Percentiles rank a stretch among this genome's conserved stretches.
Evolutionary conservation across 2,888 invertebrate species (phyloP).

Genomic region (Aphrophora alni): DNA sequence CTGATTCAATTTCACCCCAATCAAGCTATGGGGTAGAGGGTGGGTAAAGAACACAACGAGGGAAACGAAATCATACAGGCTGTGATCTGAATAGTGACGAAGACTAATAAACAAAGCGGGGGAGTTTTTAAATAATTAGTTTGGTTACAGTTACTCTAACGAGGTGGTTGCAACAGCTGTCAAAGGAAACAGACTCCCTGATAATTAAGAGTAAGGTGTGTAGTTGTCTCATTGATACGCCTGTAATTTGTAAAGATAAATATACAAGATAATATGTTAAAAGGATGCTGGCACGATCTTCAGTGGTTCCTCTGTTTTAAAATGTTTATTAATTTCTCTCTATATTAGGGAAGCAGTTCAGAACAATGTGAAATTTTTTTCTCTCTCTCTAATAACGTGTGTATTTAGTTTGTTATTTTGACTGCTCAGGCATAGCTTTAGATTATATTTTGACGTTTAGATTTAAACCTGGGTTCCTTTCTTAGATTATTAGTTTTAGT

Average conservation of each 20-base stretch:
- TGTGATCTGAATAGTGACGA: slow-evolving; percentile 6
- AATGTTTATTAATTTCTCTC: no score
- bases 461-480: no score
- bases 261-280: background rate
- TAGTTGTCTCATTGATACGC: background rate
- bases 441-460: no score
- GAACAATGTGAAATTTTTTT: no score
- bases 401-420: no score
- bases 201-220: background rate
- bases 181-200: background rate
- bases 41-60: slow-evolving; percentile 4
- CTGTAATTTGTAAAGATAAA: background rate
- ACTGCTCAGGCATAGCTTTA: no score
- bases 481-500: no score
- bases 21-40: slow-evolving; percentile 9
- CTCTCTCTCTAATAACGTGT: no score
- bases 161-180: background rate
- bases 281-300: no score
- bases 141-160: background rate
- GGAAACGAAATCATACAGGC: slow-evolving; percentile 6
- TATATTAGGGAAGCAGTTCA: no score
- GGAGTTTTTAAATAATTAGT: slow-evolving; percentile 6
- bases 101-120: background rate
- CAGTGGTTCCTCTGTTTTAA: no score
- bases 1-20: slow-evolving; percentile 33